These are phyloP conservation scores for Clarias gariepinus DNA, from an alignment of 2,113 vertebrate species.

Conservation along the genomic window DNA sequence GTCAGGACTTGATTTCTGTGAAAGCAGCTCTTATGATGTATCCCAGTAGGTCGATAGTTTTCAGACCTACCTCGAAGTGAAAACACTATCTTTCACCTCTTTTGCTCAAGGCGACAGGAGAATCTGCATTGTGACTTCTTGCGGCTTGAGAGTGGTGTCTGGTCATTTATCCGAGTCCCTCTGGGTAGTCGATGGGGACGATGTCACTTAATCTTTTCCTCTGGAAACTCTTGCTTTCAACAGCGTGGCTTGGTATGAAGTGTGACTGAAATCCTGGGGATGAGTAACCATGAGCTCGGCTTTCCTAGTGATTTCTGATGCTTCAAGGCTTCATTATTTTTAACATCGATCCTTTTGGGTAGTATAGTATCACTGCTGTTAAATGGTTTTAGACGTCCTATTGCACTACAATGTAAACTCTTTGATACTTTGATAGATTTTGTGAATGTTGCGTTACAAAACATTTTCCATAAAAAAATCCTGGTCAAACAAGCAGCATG, in stretches of 20 bases:
- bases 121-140: neutral
- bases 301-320: neutral
- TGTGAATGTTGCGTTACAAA: neutral
- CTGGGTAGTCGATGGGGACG: conserved; percentile 22
- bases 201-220: neutral
- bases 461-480: neutral
- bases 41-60: neutral
- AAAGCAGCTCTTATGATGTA: neutral
- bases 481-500: neutral
- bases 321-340: neutral
- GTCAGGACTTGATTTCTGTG: conserved; percentile 7
- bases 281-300: neutral
- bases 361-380: neutral
- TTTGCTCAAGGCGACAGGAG: neutral
- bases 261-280: neutral
- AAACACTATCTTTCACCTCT: neutral
- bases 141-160: neutral
- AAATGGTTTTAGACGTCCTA: neutral
- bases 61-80: neutral
- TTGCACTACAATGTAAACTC: conserved; percentile 12
- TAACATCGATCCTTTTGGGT: conserved; percentile 8
- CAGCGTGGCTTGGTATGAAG: neutral
- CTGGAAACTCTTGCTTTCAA: neutral
- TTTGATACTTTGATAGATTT: neutral
- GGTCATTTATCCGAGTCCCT: neutral